phyloP scores from a whole-genome alignment of 2,888 invertebrate genomes.

The Pollenia labialis region DNA sequence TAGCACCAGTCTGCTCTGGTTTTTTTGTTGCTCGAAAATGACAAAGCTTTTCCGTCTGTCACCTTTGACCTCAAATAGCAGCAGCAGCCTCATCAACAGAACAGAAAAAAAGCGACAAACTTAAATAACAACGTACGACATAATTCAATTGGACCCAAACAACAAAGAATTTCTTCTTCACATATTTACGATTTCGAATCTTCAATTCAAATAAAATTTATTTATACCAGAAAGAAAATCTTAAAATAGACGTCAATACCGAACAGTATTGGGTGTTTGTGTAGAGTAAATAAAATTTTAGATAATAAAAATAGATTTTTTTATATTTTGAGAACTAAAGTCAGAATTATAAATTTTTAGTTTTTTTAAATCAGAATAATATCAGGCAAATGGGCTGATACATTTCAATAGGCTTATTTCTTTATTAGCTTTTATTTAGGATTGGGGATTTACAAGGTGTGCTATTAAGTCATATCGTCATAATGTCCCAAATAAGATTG shows the following conservation, averaged over 20 bases:
- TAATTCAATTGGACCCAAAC: conserved; percentile 84
- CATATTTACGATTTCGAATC: conserved; percentile 56
- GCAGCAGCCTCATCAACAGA: conserved; percentile 62
- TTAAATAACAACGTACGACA: conserved; percentile 75
- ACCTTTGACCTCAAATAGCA: conserved; percentile 81
- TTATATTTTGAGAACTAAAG: too few species aligned
- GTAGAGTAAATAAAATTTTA: not conserved
- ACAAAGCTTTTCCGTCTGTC: conserved; percentile 83
- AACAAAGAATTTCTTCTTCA: conserved; percentile 78
- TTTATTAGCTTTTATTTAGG: too few species aligned
- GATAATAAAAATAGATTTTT: not conserved
- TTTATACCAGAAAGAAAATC: conserved; percentile 60
- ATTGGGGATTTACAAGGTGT: too few species aligned
- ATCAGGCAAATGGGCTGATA: too few species aligned
- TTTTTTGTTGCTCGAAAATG: conserved; percentile 77
- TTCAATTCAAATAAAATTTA: conserved; percentile 65
- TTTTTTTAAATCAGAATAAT: too few species aligned
- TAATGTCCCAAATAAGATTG: too few species aligned
- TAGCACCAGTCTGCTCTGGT: conserved; percentile 49
- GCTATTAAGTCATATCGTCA: too few species aligned
- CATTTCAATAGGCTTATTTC: too few species aligned
- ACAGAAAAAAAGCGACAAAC: conserved; percentile 65
- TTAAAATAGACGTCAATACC: conserved; percentile 52
- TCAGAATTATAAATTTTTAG: too few species aligned
- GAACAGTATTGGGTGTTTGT: not conserved